These are phyloP conservation scores for Petaurus breviceps DNA, from an alignment of 2,113 vertebrate species.

Conservation along the genomic window DNA sequence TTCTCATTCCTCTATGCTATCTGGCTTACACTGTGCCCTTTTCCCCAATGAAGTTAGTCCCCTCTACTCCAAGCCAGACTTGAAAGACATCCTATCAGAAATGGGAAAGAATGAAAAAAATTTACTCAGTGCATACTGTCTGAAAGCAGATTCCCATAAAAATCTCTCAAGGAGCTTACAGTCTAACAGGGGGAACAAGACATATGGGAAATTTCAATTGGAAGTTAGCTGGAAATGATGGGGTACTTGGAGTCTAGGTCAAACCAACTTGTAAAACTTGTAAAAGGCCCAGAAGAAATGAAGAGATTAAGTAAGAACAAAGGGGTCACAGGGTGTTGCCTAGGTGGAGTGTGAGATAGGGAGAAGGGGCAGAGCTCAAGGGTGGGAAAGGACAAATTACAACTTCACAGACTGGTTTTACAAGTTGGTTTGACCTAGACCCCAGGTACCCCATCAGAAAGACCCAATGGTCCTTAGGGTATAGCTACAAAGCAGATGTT, in stretches of 20 bases:
- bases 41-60: not conserved
- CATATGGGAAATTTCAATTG: not conserved
- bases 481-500: not conserved
- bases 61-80: not conserved
- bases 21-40: not conserved
- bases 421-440: no score
- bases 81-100: not conserved
- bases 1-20: not conserved
- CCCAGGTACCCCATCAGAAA: no score
- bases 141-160: not conserved
- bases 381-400: no score
- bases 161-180: not conserved
- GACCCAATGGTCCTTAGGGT: not conserved
- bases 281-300: no score
- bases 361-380: no score
- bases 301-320: no score
- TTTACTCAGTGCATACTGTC: not conserved
- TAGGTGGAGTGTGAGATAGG: no score
- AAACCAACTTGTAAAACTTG: no score
- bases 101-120: not conserved
- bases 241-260: no score
- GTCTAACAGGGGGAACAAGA: not conserved
- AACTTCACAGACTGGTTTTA: no score
- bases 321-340: no score
- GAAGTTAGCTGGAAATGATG: not conserved